Percentiles rank a stretch among this genome's conserved stretches.
These are phyloP conservation scores for Phrynocephalus vlangalii DNA, from an alignment of 2,797 vertebrate species.

Conservation along the genomic window DNA sequence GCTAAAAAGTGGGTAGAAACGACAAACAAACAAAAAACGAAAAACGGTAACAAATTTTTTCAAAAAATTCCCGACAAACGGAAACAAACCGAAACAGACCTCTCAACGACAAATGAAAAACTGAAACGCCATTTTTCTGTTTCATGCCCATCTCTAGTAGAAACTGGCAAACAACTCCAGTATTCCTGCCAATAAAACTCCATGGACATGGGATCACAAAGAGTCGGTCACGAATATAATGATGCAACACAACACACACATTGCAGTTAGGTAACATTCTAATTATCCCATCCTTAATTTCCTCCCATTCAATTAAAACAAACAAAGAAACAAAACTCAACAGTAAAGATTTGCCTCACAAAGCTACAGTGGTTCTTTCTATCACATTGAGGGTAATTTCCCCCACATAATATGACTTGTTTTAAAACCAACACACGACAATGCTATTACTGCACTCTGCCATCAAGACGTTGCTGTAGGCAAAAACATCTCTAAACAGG, in stretches of 20 bases:
- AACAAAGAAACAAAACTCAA: neutral
- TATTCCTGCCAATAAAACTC: no score
- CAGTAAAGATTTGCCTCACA: neutral
- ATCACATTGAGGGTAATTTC: rapidly evolving
- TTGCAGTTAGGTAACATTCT: neutral
- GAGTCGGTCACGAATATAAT: no score
- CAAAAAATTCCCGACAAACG: no score
- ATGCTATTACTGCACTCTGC: neutral
- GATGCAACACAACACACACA: neutral
- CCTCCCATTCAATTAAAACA: neutral
- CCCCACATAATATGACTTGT: neutral
- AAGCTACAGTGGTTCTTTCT: rapidly evolving
- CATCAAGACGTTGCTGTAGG: constrained; percentile 36
- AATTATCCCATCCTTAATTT: neutral
- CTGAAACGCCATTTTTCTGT: no score
- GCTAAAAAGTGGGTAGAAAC: no score
- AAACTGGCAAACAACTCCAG: no score
- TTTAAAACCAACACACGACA: neutral
- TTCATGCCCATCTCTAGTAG: no score
- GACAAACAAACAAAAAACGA: no score
- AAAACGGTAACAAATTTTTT: no score
- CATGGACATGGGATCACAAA: no score
- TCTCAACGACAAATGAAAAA: no score
- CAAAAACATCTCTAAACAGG: constrained; percentile 21
- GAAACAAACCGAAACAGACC: no score